A percentile compares a stretch with the other conserved stretches of the same genome.
phyloP scores from a whole-genome alignment of 1,140 invertebrate genomes.

The Trichonephila clavata region DNA sequence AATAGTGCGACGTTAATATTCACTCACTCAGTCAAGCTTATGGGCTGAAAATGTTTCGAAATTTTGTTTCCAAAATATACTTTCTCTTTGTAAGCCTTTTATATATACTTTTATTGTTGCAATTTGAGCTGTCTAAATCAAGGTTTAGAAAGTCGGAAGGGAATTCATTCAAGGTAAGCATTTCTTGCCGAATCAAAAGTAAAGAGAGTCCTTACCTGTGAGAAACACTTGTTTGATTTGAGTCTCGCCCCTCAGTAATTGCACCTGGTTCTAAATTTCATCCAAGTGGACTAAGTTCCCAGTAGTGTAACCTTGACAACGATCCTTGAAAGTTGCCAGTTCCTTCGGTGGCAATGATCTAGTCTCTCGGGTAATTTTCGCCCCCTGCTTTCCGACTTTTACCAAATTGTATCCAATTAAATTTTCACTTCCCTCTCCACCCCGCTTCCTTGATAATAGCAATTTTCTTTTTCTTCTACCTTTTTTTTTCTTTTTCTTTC shows the following conservation, averaged over 20 bases:
- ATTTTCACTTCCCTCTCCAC: slow-evolving; percentile 59
- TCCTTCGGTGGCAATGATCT: slow-evolving; percentile 75
- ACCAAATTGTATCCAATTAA: slow-evolving; percentile 76
- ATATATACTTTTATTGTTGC: background rate
- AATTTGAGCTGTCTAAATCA: background rate
- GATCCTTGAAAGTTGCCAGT: slow-evolving; percentile 71
- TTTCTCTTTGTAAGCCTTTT: background rate
- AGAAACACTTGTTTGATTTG: slow-evolving; percentile 42
- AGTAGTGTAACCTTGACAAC: slow-evolving; percentile 74
- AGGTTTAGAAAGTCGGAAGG: background rate
- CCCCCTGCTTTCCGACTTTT: slow-evolving; percentile 68
- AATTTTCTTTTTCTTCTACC: background rate
- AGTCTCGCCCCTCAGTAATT: slow-evolving; percentile 29
- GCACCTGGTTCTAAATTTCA: slow-evolving; percentile 37
- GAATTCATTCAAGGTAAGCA: background rate
- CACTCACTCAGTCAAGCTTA: too few relatives aligned
- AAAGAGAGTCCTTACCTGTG: background rate
- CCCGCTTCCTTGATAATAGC: slow-evolving; percentile 9
- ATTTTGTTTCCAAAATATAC: background rate
- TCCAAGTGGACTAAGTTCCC: slow-evolving; percentile 64
- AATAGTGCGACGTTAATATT: too few relatives aligned
- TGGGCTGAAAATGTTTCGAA: background rate
- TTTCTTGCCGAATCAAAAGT: too few relatives aligned
- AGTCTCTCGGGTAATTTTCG: slow-evolving; percentile 72
- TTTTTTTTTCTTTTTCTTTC: slow-evolving; percentile 10